phyloP scores from a whole-genome alignment of 2,113 vertebrate species.

The Excalfactoria chinensis region DNA sequence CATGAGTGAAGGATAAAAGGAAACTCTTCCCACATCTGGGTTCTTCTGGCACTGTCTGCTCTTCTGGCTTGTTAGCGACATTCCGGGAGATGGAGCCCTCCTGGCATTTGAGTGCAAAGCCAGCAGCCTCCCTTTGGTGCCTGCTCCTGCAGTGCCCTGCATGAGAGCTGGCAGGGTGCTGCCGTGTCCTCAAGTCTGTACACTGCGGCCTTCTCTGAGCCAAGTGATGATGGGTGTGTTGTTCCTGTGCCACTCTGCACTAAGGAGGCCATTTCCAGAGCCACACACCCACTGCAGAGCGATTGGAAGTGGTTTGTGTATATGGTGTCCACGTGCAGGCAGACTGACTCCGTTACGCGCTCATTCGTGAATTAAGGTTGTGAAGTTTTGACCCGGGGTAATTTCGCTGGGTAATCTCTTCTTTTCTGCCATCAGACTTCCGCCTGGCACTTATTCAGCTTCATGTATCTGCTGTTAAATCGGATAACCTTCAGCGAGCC shows the following conservation, averaged over 20 bases:
- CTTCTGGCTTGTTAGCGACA: background rate
- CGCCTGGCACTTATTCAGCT: conserved; percentile 92
- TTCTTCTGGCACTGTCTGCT: background rate
- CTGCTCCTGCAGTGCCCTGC: too few species aligned
- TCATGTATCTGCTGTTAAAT: conserved; percentile 85
- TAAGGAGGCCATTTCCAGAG: background rate
- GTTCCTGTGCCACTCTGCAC: background rate
- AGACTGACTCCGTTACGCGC: background rate
- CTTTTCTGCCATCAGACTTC: conserved; percentile 82
- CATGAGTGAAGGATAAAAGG: background rate
- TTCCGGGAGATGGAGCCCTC: background rate
- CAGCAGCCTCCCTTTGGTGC: too few species aligned
- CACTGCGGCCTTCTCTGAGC: too few species aligned
- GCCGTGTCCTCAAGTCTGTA: too few species aligned
- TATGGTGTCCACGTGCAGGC: background rate
- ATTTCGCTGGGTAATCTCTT: background rate
- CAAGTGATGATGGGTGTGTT: rapidly evolving
- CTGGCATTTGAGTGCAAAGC: too few species aligned
- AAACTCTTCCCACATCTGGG: background rate
- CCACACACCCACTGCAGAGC: background rate
- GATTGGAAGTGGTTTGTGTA: background rate
- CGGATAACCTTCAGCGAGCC: conserved; percentile 87
- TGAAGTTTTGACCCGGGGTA: background rate
- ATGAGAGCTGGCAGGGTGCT: too few species aligned
- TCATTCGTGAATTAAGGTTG: background rate